phyloP scores from a whole-genome alignment of 2,888 invertebrate genomes.

The Pollenia griseotomentosa region DNA sequence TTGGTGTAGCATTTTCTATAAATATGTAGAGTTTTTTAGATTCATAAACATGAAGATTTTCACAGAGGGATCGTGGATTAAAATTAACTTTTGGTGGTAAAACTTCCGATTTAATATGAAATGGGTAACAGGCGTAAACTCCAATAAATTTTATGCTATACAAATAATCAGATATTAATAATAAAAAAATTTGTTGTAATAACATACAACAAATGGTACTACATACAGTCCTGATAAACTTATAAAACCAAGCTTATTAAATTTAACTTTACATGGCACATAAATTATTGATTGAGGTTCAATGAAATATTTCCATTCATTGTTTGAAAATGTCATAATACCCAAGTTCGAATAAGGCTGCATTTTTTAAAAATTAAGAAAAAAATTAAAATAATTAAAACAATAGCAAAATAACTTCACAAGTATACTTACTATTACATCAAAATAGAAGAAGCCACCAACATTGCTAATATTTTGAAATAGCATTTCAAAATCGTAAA shows the following conservation, averaged over 20 bases:
- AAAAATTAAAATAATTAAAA: neutral
- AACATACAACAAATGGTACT: neutral
- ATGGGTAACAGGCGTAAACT: constrained; percentile 75
- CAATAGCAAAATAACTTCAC: neutral
- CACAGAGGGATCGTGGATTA: constrained; percentile 70
- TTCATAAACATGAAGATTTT: constrained; percentile 76
- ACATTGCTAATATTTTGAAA: constrained; percentile 78
- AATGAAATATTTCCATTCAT: constrained; percentile 79
- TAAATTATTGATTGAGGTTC: constrained; percentile 54
- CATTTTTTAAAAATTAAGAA: constrained; percentile 7
- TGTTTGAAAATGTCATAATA: constrained; percentile 77
- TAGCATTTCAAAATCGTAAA: constrained; percentile 77
- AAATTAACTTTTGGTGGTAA: constrained; percentile 77
- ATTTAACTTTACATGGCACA: constrained; percentile 76
- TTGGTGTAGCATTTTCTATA: constrained; percentile 79
- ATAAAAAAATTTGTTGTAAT: neutral
- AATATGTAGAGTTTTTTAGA: constrained; percentile 75
- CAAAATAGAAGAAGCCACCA: constrained; percentile 80
- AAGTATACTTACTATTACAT: constrained; percentile 78
- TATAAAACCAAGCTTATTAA: constrained; percentile 76
- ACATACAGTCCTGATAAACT: constrained; percentile 78
- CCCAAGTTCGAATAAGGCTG: constrained; percentile 74
- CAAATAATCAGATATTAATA: constrained; percentile 30
- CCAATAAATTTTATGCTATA: constrained; percentile 79
- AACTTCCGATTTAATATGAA: constrained; percentile 78